These are phyloP conservation scores for Drosophila lini DNA, from an alignment of 1,140 invertebrate genomes.

Conservation along the genomic window DNA sequence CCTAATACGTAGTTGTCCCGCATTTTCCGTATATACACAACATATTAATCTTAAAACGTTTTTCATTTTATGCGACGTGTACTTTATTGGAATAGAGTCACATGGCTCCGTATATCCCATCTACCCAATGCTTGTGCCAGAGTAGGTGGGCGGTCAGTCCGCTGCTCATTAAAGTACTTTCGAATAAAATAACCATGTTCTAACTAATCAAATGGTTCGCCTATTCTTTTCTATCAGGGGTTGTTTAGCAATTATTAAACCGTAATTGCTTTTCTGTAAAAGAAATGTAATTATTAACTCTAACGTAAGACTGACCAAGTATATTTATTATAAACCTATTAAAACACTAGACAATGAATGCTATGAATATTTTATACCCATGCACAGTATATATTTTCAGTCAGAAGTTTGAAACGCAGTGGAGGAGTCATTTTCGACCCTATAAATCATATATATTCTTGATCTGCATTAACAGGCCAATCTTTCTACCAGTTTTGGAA, in stretches of 20 bases:
- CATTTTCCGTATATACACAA: slow-evolving; percentile 53
- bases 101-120: slow-evolving; percentile 22
- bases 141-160: slow-evolving; percentile 5
- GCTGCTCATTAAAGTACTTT: slow-evolving; percentile 35
- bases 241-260: background rate
- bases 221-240: background rate
- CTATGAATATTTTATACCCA: no score
- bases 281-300: no score
- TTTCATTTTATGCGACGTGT: slow-evolving; percentile 56
- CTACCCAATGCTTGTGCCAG: slow-evolving; percentile 42
- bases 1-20: slow-evolving; percentile 37
- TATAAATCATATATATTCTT: no score
- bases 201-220: background rate
- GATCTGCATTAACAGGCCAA: no score
- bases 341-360: no score
- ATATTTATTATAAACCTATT: no score
- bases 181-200: slow-evolving; percentile 53
- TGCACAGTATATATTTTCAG: no score
- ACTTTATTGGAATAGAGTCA: slow-evolving; percentile 35
- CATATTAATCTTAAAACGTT: slow-evolving; percentile 45
- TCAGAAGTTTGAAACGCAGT: no score
- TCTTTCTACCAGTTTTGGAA: no score
- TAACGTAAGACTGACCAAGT: no score
- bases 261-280: no score
- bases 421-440: no score